Base-by-base conservation (phyloP, 2,888 invertebrate species). In the Abscondita cerata region DNA sequence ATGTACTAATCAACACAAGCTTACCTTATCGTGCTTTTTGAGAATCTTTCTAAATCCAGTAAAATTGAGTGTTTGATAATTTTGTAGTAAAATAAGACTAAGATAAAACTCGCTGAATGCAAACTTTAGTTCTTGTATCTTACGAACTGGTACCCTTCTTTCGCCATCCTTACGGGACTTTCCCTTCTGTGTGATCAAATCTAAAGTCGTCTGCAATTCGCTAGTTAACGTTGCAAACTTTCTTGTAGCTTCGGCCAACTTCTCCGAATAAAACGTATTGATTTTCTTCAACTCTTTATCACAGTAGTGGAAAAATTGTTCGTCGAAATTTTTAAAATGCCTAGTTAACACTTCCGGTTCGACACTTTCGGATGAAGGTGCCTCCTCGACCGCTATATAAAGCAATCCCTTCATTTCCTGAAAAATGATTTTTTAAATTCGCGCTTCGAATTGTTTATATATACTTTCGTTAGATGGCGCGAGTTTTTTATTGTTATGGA, bases 71-170 rank as follows among this genome's bases (percentile, higher is more conserved):
- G 91, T 92, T 79, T 95, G 93, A 78, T 93, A 93, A 79, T 95
- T 95, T 80, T 95, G 95, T 52, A 95, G 81, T 40, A 95, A 81
- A 72, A 95, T 92, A 57, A 95, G 82, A 71, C 91, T 91, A 54
- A 95, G 84, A 80, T 95, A 96, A 80, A 93, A 95, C 82, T 95
- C 95, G 73, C 92, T 92, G 81, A 93, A 95, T 53, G 95, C 95
- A 67, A 95, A 83, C 80, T 93, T 93, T 65, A 95, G 81, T 77
- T 94, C 93, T 75, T 91, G 91, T 56, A 90, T 81, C 76, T 91
- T 92, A 44, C 91, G 83, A 0, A 87, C 83, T 0, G 89, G 86
- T 13, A 87, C 81, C 11, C 34, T 51, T 15, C 18, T 34, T 13
- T 51, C 34, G 1, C 51, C 51, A n/a, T 51, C 34, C 18, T 51